Conservation (phyloP, 2,113 vertebrate genomes). For the Pseudopipra pipra region DNA sequence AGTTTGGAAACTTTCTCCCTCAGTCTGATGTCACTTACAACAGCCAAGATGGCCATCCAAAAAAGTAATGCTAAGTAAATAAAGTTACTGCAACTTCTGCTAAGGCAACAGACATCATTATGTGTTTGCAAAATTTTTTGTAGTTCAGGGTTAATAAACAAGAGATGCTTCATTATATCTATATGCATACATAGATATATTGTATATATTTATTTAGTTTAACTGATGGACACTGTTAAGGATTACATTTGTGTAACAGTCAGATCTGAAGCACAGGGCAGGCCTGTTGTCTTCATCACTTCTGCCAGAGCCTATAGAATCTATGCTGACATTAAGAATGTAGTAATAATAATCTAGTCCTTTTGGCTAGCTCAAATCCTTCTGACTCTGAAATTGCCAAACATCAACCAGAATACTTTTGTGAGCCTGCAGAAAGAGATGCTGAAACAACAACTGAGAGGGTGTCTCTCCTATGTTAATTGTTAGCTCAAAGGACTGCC, state of each 20-base stretch:
- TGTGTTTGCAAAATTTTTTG: not conserved
- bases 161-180: not conserved
- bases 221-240: not conserved
- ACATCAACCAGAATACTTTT: not conserved
- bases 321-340: not conserved
- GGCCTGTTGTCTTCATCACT: not conserved
- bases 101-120: not conserved
- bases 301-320: not conserved
- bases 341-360: not conserved
- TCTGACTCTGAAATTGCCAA: not conserved
- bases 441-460: not conserved
- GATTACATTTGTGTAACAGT: not conserved
- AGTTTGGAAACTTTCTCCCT: constrained; percentile 37
- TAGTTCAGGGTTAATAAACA: not conserved
- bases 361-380: not conserved
- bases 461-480: not conserved
- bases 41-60: constrained; percentile 24
- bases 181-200: not conserved
- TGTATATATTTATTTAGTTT: not conserved
- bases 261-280: not conserved
- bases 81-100: constrained; percentile 1
- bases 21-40: constrained; percentile 29
- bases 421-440: not conserved
- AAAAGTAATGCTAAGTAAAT: constrained; percentile 18
- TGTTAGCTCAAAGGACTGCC: not conserved